These are phyloP conservation scores for Clarias magur DNA, from an alignment of 2,113 vertebrate genomes.

Conservation along the genomic window DNA sequence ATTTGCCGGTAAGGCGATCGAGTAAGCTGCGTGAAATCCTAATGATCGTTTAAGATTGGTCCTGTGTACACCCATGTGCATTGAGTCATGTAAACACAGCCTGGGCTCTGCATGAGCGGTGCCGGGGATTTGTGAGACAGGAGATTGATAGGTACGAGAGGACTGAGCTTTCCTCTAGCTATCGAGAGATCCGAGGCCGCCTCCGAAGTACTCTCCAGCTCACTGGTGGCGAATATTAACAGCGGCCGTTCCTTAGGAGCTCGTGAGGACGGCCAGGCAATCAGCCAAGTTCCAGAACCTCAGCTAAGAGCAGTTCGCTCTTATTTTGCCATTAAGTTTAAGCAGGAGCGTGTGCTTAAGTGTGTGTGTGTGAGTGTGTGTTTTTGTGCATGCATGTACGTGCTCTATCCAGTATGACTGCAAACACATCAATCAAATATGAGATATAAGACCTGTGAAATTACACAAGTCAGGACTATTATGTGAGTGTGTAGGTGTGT, in stretches of 20 bases:
- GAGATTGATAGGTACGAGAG: slow-evolving; percentile 52
- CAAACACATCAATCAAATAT: slow-evolving; percentile 20
- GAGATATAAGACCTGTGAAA: slow-evolving; percentile 7
- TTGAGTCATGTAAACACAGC: slow-evolving; percentile 41
- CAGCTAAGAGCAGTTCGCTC: background rate
- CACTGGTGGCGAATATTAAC: slow-evolving; percentile 56
- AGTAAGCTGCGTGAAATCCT: slow-evolving; percentile 32
- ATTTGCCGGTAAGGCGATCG: slow-evolving; percentile 4
- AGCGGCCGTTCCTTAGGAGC: slow-evolving; percentile 34
- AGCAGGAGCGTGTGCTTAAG: background rate
- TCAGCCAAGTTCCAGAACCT: slow-evolving; percentile 14
- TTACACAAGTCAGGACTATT: slow-evolving; percentile 13
- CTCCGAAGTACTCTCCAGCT: slow-evolving; percentile 41
- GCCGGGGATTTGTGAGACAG: slow-evolving; percentile 25
- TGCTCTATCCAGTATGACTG: background rate
- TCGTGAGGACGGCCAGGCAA: slow-evolving; percentile 36
- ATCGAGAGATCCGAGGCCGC: slow-evolving; percentile 21
- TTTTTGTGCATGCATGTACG: background rate
- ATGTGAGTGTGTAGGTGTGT: slow-evolving; percentile 8
- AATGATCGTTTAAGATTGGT: slow-evolving; percentile 47
- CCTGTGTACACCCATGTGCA: slow-evolving; percentile 28
- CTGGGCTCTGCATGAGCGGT: slow-evolving; percentile 30
- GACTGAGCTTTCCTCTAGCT: slow-evolving; percentile 17
- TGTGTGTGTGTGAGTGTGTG: background rate
- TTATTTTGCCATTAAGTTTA: slow-evolving; percentile 5